These are phyloP conservation scores for Tolypeutes matacus DNA, from an alignment of 2,797 vertebrate species.

Conservation along the genomic window DNA sequence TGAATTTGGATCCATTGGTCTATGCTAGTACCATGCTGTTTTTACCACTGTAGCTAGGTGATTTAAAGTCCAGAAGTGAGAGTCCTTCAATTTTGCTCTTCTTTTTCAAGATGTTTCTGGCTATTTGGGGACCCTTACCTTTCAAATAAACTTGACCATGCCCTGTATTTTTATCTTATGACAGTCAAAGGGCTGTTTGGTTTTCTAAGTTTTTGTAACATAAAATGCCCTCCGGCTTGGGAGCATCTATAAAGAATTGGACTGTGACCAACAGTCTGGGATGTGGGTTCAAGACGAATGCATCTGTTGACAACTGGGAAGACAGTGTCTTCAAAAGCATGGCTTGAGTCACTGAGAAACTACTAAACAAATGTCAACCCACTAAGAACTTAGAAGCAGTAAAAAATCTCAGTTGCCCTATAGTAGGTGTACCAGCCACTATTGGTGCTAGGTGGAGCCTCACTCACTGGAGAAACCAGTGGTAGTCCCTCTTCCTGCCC, in stretches of 20 bases:
- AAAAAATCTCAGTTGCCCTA: neutral
- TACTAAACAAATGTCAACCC: slow-evolving; percentile 45
- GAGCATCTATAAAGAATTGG: neutral
- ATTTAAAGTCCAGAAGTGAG: no score
- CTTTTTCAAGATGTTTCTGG: no score
- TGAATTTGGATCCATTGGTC: no score
- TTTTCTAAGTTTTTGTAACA: neutral
- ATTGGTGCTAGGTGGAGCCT: neutral
- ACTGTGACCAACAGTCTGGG: neutral
- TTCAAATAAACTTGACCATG: no score
- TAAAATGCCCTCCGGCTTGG: neutral
- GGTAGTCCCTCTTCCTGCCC: neutral
- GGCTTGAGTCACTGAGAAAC: neutral
- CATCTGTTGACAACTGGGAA: neutral
- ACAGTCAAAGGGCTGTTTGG: slow-evolving; percentile 23
- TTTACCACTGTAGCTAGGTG: no score
- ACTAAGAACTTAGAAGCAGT: slow-evolving; percentile 32
- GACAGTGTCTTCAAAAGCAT: slow-evolving; percentile 8
- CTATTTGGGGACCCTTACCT: no score
- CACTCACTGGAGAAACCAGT: neutral
- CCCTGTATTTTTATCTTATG: neutral
- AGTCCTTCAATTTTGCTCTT: no score
- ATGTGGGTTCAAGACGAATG: slow-evolving; percentile 61
- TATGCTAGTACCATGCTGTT: no score
- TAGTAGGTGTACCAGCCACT: neutral